A percentile compares a stretch with the other conserved stretches of the same genome.
phyloP scores from a whole-genome alignment of 2,113 vertebrate genomes.

The Chaenogobius annularis region DNA sequence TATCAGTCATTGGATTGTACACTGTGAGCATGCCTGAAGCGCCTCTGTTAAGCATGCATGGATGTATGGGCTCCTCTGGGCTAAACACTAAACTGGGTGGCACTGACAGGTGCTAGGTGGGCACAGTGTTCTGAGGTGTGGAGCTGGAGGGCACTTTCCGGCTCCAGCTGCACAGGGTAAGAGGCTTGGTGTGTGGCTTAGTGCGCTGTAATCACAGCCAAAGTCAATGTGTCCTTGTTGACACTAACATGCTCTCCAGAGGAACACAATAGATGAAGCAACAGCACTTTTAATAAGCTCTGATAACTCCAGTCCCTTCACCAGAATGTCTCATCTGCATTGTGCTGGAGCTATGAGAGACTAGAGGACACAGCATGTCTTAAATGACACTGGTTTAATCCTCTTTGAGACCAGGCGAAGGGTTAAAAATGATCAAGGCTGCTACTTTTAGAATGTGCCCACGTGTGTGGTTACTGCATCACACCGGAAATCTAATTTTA shows the following conservation, averaged over 20 bases:
- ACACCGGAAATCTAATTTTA: slow-evolving; percentile 1
- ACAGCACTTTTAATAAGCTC: slow-evolving; percentile 24
- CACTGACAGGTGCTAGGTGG: too few relatives aligned
- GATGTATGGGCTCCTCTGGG: too few relatives aligned
- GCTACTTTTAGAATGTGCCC: slow-evolving; percentile 26
- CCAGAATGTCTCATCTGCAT: slow-evolving; percentile 7
- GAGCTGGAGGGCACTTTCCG: slow-evolving; percentile 49
- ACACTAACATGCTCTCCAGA: slow-evolving; percentile 38
- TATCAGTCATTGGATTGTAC: too few relatives aligned
- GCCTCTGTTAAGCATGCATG: too few relatives aligned
- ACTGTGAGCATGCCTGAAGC: too few relatives aligned
- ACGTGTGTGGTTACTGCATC: slow-evolving; percentile 21
- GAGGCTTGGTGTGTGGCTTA: slow-evolving; percentile 72
- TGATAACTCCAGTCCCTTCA: slow-evolving; percentile 22
- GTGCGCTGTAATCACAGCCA: slow-evolving; percentile 64
- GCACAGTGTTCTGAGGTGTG: too few relatives aligned
- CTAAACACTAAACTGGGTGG: too few relatives aligned
- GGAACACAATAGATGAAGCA: slow-evolving; percentile 11
- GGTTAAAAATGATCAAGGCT: slow-evolving; percentile 47
- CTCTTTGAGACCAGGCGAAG: slow-evolving; percentile 44
- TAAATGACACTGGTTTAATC: slow-evolving; percentile 57
- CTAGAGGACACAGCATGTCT: slow-evolving; percentile 27
- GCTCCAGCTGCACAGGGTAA: slow-evolving; percentile 67
- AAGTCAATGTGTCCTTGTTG: slow-evolving; percentile 64
- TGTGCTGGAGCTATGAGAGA: neutral